Base-by-base conservation (phyloP, 2,113 vertebrate species). In the Noturus placidus region DNA sequence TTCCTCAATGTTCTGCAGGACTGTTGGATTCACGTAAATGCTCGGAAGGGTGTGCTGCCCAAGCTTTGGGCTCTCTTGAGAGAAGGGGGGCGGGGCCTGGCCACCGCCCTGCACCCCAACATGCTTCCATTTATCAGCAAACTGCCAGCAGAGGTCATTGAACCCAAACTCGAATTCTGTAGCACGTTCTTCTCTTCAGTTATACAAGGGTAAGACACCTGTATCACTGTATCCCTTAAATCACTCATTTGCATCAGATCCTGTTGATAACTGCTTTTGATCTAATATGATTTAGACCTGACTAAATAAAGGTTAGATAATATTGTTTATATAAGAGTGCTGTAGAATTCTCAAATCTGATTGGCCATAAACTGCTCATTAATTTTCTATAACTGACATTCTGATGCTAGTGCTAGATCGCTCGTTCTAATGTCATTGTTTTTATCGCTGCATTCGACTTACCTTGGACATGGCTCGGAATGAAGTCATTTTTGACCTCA, bases 1-100 rank as follows among this genome's bases (percentile, higher is more conserved):
- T 33, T 86, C 6, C 2, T 61, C 5, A 89, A 59, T 76, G 20
- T 91, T 10, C 82, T 88, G 30, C 89, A 99, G 98, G 97, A 97
- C 87, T 99, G 97, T 90, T 99, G 98, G 98, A 95, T 90, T 84
- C 96, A 99, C 35, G 97, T 99, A 9, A 98, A 96, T 92, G 95
- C 96, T 52, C 97, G 89, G 88, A 99, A 99, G 87, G 97, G 96
- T 57, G 96, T 99, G 87, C 92, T 99, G 56, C 97, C 98, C 5
- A 99, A 99, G 91, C 94, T 99, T 0, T 99, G 96, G 95, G 67
- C 90, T 56, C 88, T 99, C 2, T 93, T 99, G 83, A 96, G 93
- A 89, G 98, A 97, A 74, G 98, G 98, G 2, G 97, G 98, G 61
- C 94, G 94, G 86, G 98, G 98, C 63, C 91, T 98, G 88, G 98